Evolutionary conservation across 2,888 invertebrate genomes (phyloP), one percentile per base, ranked within the genome.

Genomic region (Pediacus dermestoides): DNA sequence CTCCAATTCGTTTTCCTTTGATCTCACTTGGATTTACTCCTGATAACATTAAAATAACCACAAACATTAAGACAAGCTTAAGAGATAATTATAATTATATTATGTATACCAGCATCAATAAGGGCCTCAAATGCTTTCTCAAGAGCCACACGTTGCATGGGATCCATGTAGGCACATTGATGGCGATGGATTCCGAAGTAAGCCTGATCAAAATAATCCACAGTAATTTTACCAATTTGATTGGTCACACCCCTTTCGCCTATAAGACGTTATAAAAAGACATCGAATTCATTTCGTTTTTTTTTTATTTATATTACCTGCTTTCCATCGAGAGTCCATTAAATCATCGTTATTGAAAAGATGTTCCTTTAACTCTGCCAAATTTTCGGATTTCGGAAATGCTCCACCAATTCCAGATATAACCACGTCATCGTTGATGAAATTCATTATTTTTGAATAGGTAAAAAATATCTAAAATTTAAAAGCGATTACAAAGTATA

Each of bases 341-440:
- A 65, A 45, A 32, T 40, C 39, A 39, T 66, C 63, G 34, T 68
- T 68, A 13, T 61, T 55, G 9, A 77, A 67, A 10, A 82, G 66
- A 48, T 73, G 68, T n/a, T 76, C 66, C 40, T 72, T 70, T 46
- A 82, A 77, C 52, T 80, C 75, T 35, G 73, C 73, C 27, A 81
- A 67, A 56, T 75, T 78, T 34, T 72, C 70, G 1, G 77, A 74
- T 60, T 77, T 74, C 2, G 82, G 81, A 52, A 79, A 76, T 41
- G 74, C 62, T 7, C 74, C 75, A 4, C 73, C 71, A 36, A 75
- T 64, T 8, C 76, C 76, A 16, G 73, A 71, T 37, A 76, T 73
- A 9, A 69, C 69, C 13, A 69, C 60, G 40, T 69, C 68, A 18
- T 61, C 60, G 6, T 57, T 48, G 8, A 58, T 42, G 4, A 58